Percentiles rank a stretch among this genome's conserved stretches.
phyloP scores from a whole-genome alignment of 2,888 invertebrate genomes.

The Proisotoma minuta region DNA sequence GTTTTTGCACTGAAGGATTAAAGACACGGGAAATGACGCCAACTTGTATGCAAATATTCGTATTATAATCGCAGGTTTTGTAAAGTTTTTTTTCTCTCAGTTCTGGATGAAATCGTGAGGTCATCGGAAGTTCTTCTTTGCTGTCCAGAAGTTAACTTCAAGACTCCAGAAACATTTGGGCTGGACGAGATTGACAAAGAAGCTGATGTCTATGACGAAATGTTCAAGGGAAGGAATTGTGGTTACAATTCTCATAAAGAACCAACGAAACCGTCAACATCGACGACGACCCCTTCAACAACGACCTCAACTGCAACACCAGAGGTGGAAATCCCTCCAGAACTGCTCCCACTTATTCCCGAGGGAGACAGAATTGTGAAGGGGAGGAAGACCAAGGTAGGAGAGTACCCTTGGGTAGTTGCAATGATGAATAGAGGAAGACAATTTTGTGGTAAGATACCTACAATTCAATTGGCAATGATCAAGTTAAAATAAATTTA shows the following conservation, averaged over 20 bases:
- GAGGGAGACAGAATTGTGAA: conserved; percentile 65
- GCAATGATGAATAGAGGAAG: conserved; percentile 76
- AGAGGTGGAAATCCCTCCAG: no score
- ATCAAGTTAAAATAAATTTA: conserved; percentile 52
- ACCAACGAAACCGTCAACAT: no score
- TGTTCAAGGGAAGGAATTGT: conserved; percentile 15
- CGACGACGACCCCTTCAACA: no score
- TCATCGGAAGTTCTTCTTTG: conserved; percentile 29
- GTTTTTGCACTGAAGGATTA: conserved; percentile 20
- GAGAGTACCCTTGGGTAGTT: conserved; percentile 75
- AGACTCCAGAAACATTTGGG: not conserved
- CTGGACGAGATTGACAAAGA: conserved; percentile 10
- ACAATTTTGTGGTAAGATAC: conserved; percentile 82
- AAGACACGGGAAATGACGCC: not conserved
- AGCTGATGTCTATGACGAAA: not conserved
- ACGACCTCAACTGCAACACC: not conserved
- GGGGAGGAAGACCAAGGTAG: conserved; percentile 72
- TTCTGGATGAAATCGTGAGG: conserved; percentile 17
- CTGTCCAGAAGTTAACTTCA: conserved; percentile 6
- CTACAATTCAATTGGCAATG: conserved; percentile 57
- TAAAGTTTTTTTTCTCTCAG: conserved; percentile 7
- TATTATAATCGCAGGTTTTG: not conserved
- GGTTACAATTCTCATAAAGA: conserved; percentile 14
- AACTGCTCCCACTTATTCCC: no score
- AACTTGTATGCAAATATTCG: not conserved